These are phyloP conservation scores for Andrena fulva DNA, from an alignment of 2,888 invertebrate genomes.

Conservation along the genomic window DNA sequence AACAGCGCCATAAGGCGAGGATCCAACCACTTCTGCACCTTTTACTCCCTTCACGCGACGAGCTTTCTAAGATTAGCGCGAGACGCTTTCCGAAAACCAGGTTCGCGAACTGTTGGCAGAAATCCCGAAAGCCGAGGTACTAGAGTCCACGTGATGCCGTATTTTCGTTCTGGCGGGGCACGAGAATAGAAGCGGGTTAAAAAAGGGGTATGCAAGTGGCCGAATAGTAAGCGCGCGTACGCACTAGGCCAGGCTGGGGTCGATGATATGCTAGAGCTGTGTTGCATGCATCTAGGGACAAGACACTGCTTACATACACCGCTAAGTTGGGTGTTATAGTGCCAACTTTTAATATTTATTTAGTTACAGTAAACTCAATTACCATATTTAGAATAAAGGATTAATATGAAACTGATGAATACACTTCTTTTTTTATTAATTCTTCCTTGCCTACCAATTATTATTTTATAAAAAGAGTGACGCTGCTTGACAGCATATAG, in stretches of 20 bases:
- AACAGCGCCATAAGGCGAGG: neutral
- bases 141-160: slow-evolving; percentile 45
- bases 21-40: neutral
- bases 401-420: too few species aligned
- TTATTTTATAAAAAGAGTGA: too few species aligned
- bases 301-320: too few species aligned
- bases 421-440: too few species aligned
- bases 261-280: slow-evolving; percentile 6
- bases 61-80: slow-evolving; percentile 59
- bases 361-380: too few species aligned
- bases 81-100: slow-evolving; percentile 54
- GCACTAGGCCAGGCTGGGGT: slow-evolving; percentile 32
- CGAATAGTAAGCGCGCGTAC: neutral
- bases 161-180: slow-evolving; percentile 61
- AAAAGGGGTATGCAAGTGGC: slow-evolving; percentile 37
- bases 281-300: neutral
- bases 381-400: too few species aligned
- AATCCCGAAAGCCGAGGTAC: slow-evolving; percentile 35
- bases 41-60: slow-evolving; percentile 22
- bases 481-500: too few species aligned
- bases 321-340: too few species aligned
- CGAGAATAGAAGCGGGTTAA: slow-evolving; percentile 67
- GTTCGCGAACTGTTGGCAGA: slow-evolving; percentile 60
- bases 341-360: too few species aligned
- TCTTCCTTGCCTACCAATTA: too few species aligned